These are phyloP conservation scores for Ormyrus rosae DNA, from an alignment of 2,888 invertebrate species.

Conservation along the genomic window DNA sequence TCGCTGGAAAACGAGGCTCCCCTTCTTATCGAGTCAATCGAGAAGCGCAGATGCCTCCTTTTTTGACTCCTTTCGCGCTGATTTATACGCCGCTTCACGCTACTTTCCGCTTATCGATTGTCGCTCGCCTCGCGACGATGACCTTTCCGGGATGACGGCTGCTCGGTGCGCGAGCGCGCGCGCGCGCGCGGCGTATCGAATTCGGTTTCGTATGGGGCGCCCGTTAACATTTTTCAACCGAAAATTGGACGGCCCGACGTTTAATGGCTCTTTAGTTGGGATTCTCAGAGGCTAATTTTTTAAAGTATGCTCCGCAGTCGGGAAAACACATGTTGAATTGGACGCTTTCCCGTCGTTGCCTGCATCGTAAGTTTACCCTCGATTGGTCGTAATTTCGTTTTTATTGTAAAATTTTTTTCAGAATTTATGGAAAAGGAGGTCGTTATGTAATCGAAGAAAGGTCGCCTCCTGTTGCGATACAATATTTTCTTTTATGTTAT, in stretches of 20 bases:
- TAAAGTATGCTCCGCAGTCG: neutral
- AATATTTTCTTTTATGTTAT: too few relatives aligned
- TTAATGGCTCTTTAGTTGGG: neutral
- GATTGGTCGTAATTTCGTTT: conserved; percentile 14
- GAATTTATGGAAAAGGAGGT: neutral
- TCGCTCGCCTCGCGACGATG: conserved; percentile 5
- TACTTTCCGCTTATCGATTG: neutral
- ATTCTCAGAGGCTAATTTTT: conserved; percentile 31
- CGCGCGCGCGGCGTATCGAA: conserved; percentile 38
- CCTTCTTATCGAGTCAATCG: conserved; percentile 19
- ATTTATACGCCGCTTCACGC: conserved; percentile 39
- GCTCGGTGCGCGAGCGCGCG: neutral
- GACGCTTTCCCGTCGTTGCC: neutral
- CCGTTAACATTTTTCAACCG: conserved; percentile 49
- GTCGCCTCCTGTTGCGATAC: too few relatives aligned
- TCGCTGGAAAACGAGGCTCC: neutral
- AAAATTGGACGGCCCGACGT: neutral
- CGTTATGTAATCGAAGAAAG: too few relatives aligned
- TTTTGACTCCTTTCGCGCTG: conserved; percentile 17
- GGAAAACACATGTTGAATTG: neutral
- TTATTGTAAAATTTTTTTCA: conserved; percentile 16
- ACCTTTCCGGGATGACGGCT: conserved; percentile 22
- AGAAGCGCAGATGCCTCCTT: conserved; percentile 25
- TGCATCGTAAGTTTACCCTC: neutral
- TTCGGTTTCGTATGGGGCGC: conserved; percentile 10